Conservation (phyloP, 2,797 vertebrate genomes). For the Periophthalmus magnuspinnatus region DNA sequence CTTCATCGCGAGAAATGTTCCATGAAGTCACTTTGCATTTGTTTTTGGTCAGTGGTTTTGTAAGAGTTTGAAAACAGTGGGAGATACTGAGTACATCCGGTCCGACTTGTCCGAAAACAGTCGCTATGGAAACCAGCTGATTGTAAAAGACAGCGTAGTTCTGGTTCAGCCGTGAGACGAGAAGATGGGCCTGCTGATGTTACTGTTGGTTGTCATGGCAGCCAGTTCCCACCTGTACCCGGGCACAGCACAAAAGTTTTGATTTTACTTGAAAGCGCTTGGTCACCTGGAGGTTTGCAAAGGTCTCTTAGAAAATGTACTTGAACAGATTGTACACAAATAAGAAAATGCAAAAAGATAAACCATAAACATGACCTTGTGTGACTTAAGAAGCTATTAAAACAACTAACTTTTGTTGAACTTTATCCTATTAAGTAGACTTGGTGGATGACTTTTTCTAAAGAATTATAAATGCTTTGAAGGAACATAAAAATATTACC, state of each 20-base stretch:
- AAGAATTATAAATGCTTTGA: too few relatives aligned
- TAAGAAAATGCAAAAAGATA: too few relatives aligned
- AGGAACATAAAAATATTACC: too few relatives aligned
- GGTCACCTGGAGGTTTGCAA: too few relatives aligned
- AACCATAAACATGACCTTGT: too few relatives aligned
- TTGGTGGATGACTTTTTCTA: too few relatives aligned
- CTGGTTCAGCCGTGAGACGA: slow-evolving; percentile 90
- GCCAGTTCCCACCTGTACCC: slow-evolving; percentile 92
- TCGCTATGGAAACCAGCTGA: slow-evolving; percentile 25
- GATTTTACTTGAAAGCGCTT: too few relatives aligned
- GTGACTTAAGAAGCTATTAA: too few relatives aligned
- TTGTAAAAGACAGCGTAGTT: slow-evolving; percentile 43
- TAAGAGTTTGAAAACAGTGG: slow-evolving; percentile 42
- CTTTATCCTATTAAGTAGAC: too few relatives aligned
- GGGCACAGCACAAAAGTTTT: neutral
- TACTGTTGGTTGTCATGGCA: slow-evolving; percentile 99
- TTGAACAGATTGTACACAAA: too few relatives aligned
- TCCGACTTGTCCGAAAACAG: slow-evolving; percentile 40
- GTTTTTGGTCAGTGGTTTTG: slow-evolving; percentile 45
- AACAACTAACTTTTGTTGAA: too few relatives aligned
- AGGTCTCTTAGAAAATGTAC: too few relatives aligned
- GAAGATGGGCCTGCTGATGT: slow-evolving; percentile 96
- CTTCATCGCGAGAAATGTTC: slow-evolving; percentile 32
- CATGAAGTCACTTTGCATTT: slow-evolving; percentile 31
- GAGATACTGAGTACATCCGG: slow-evolving; percentile 26